These are phyloP conservation scores for Heliconius sara DNA, from an alignment of 2,888 invertebrate species.

Conservation along the genomic window DNA sequence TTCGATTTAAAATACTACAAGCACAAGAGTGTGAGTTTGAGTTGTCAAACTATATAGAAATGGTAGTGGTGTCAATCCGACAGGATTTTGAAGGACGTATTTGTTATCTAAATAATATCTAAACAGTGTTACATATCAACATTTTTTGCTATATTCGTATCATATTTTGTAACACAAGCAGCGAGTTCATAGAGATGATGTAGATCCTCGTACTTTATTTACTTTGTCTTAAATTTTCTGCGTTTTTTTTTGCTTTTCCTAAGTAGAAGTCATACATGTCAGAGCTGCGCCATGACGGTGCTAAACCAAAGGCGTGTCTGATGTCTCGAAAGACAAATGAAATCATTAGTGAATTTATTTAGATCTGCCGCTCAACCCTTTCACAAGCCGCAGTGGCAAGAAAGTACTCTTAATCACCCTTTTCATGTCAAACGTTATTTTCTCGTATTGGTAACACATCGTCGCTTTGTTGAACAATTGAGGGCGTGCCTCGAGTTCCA, in stretches of 20 bases:
- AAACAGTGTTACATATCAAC: background rate
- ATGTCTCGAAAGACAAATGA: constrained; percentile 7
- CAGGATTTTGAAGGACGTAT: no score
- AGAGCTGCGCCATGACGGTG: background rate
- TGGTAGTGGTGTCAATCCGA: no score
- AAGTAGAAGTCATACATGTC: background rate
- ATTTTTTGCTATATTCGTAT: background rate
- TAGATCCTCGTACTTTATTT: no score
- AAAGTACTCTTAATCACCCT: constrained; percentile 30
- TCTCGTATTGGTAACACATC: constrained; percentile 35
- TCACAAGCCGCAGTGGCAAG: constrained; percentile 15
- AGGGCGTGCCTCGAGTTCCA: constrained; percentile 35
- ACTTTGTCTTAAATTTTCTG: no score
- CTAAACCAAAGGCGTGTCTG: background rate
- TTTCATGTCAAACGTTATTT: constrained; percentile 35
- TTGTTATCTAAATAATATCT: background rate
- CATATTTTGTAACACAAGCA: background rate
- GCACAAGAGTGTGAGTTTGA: no score
- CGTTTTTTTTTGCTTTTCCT: no score
- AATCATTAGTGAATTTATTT: constrained; percentile 26
- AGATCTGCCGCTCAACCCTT: constrained; percentile 2
- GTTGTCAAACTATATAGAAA: no score
- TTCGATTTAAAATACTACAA: no score
- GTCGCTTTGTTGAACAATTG: constrained; percentile 38
- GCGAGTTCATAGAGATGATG: no score